Evolutionary conservation across 2,113 vertebrate genomes (phyloP).

Genomic region (Crotalus viridis): DNA sequence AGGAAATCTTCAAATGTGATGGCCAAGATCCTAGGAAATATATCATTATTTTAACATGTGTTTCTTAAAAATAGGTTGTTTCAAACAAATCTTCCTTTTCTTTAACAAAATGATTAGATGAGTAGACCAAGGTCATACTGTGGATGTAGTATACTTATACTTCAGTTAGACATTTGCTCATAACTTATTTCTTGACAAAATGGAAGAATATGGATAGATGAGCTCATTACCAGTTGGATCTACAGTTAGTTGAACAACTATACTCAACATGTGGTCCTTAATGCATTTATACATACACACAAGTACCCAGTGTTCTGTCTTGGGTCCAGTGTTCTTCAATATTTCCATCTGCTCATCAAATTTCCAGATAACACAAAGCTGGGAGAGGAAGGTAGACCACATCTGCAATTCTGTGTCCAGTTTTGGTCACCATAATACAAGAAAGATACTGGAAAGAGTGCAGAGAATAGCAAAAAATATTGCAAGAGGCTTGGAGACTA

Average conservation of each 20-base stretch:
- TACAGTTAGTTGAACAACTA: background rate
- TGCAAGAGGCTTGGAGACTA: background rate
- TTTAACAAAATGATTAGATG: background rate
- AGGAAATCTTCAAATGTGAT: background rate
- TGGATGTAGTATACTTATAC: background rate
- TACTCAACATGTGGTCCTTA: background rate
- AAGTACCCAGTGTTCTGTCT: background rate
- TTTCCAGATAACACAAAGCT: background rate
- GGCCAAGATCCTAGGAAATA: background rate
- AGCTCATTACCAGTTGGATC: background rate
- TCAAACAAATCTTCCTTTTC: background rate
- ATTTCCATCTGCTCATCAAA: background rate
- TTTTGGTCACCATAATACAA: background rate
- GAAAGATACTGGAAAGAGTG: background rate
- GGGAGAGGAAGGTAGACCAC: background rate
- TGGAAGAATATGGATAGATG: background rate
- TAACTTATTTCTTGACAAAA: background rate
- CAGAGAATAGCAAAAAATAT: background rate
- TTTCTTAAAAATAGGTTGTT: background rate
- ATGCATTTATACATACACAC: background rate
- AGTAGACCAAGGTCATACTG: background rate
- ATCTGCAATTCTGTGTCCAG: background rate
- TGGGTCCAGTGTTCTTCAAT: background rate
- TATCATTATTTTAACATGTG: background rate
- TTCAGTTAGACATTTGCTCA: background rate